Base-by-base conservation (phyloP, 2,113 vertebrate species). In the Chaetodon trifascialis region DNA sequence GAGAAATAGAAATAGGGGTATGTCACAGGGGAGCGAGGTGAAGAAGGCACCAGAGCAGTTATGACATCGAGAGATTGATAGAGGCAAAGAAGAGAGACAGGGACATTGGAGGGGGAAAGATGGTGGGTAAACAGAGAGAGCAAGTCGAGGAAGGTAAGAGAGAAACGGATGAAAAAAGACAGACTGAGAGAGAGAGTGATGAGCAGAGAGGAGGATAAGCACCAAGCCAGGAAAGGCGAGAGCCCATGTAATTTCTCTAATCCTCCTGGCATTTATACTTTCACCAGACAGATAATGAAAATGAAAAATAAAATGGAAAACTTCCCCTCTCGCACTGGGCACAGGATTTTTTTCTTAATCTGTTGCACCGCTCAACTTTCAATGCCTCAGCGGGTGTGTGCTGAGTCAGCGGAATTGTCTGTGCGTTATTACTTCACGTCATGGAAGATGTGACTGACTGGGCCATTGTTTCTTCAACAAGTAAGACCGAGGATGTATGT, bases 191-290 rank as follows among this genome's bases (percentile, higher is more conserved):
- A 78, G 83, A 66, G 86, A 87, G 76, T 84, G 90, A 91, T 85
- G 86, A 87, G 88, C 56, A 68, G 88, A 90, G 90, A 74, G 76
- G 77, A 80, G 74, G 93, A 95, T 95, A 94, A 95, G 93, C 92
- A 71, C 55, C 59, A 74, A 90, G 91, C 83, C 93, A 93, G 94
- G 91, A 92, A 87, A 92, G 85, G 90, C 89, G 84, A 91, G 92
- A 94, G 93, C 86, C 93, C 91, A 91, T 95, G 95, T 96, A 91
- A 95, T 96, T 95, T 95, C 94, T 95, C 83, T 95, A 96, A 95
- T 95, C 95, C 95, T 94, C 86, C 82, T 95, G 95, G 95, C 95
- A 96, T 95, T 96, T 96, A 95, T 93, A 94, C 94, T 95, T 95
- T 92, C 94, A 86, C 91, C 76, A 91, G 87, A 93, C 91, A 92